Conservation (phyloP, 2,113 vertebrate species). For the Myotis davidii region DNA sequence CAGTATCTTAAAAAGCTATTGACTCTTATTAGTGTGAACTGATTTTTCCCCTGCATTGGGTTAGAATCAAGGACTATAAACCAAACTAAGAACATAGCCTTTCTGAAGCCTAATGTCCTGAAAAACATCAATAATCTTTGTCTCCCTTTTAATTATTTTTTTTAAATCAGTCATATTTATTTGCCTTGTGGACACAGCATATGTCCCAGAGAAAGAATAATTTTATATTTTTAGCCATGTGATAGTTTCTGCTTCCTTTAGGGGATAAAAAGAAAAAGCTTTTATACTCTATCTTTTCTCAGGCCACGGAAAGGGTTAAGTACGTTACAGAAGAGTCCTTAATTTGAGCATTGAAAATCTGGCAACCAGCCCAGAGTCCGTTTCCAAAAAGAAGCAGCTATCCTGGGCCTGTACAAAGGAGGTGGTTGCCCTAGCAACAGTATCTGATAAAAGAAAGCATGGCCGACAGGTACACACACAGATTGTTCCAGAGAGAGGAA, state of each 20-base stretch:
- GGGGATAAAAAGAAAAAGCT: neutral
- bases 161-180: neutral
- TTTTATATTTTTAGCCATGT: neutral
- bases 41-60: neutral
- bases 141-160: neutral
- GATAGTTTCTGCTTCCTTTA: neutral
- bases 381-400: constrained; percentile 63
- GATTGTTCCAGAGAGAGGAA: constrained; percentile 45
- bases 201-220: neutral
- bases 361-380: constrained; percentile 71
- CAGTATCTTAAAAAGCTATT: neutral
- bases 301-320: constrained; percentile 69
- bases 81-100: constrained; percentile 4
- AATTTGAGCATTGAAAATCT: constrained; percentile 66
- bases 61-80: constrained; percentile 49
- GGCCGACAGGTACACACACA: constrained; percentile 60
- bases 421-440: constrained; percentile 83
- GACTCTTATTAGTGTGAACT: neutral
- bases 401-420: constrained; percentile 57
- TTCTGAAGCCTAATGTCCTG: neutral
- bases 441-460: constrained; percentile 74
- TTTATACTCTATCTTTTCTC: fast-evolving
- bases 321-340: constrained; percentile 42
- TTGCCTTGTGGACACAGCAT: neutral
- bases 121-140: neutral